Evolutionary conservation across 1,140 invertebrate species (phyloP).

Genomic region (Semibalanus balanoides): DNA sequence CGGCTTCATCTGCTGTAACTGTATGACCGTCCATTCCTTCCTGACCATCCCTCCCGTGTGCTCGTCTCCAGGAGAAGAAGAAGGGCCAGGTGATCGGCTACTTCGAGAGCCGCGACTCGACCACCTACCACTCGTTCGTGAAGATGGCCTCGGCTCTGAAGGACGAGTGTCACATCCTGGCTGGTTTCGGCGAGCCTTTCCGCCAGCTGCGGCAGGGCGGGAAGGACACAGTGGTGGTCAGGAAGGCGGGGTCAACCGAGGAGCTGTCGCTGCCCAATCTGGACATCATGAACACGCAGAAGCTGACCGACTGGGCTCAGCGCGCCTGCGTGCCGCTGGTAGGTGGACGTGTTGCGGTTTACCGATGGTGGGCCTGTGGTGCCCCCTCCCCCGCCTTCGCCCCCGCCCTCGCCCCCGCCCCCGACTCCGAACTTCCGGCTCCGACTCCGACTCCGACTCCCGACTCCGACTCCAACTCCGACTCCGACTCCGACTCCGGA

Average conservation of each 20-base stretch:
- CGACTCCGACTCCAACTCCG: too few relatives aligned
- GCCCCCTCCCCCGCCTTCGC: too few relatives aligned
- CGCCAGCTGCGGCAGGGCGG: neutral
- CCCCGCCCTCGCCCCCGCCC: too few relatives aligned
- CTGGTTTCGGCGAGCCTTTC: conserved; percentile 53
- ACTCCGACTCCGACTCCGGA: too few relatives aligned
- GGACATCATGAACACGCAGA: neutral
- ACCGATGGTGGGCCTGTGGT: too few relatives aligned
- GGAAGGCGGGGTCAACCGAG: neutral
- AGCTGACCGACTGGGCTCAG: neutral
- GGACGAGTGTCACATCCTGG: conserved; percentile 90
- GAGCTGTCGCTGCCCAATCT: neutral
- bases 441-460: too few relatives aligned
- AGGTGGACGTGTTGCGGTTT: too few relatives aligned
- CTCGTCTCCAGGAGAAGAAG: too few relatives aligned
- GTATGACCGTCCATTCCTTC: too few relatives aligned
- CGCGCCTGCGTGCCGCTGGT: conserved; percentile 49
- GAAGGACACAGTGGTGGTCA: neutral
- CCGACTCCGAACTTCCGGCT: too few relatives aligned
- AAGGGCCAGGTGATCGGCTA: conserved; percentile 88
- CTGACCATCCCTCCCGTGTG: too few relatives aligned
- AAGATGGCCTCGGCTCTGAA: conserved; percentile 65
- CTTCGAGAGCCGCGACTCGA: conserved; percentile 65
- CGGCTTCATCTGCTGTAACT: too few relatives aligned
- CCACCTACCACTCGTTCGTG: conserved; percentile 37